Base-by-base conservation (phyloP, 2,888 invertebrate genomes). In the Synanthedon myopaeformis region DNA sequence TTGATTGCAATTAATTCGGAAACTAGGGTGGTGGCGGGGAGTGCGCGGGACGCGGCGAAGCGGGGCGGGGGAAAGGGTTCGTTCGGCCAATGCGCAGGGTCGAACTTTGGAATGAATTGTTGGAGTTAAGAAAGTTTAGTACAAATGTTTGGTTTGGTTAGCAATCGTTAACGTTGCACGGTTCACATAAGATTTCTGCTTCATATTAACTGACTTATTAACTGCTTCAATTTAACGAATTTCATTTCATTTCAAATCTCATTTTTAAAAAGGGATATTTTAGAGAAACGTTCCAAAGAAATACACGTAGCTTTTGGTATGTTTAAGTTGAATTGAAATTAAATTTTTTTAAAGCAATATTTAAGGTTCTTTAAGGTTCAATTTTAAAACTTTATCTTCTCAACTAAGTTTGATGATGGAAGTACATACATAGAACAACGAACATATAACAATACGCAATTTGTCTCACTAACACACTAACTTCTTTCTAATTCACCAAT, bases 1-100 rank as follows among this genome's bases (percentile, higher is more conserved):
- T 84, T 87, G 86, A 87, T 87, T 87, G 87, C 87, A 86, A 87
- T 87, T 87, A 87, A 87, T 87, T 86, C 85, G 79, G 78, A 76
- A 74, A 74, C 75, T 68, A 67, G 69, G 51, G 51, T 41, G 28
- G 51, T 51, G 54, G 52, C 48, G 50, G 71, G 65, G 58, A 66
- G 59, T 42, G 63, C 60, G 53, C 61, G 64, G 60, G 51, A 55
- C 42, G 57, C 56, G 64, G 54, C 58, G 60, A 61, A 60, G 62
- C 61, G 59, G 63, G 66, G 64, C 67, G 66, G 70, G 66, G 68
- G 66, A 70, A 70, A 73, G 77, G 79, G 76, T 72, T 68, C 68
- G 74, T 74, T 78, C 80, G 79, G 74, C 85, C 87, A 84, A 77
- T 77, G 76, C 82, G 79, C 84, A 82, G 85, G 82, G 79, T 73